phyloP scores from a whole-genome alignment of 2,888 invertebrate species.

The Standfussiana lucernea region DNA sequence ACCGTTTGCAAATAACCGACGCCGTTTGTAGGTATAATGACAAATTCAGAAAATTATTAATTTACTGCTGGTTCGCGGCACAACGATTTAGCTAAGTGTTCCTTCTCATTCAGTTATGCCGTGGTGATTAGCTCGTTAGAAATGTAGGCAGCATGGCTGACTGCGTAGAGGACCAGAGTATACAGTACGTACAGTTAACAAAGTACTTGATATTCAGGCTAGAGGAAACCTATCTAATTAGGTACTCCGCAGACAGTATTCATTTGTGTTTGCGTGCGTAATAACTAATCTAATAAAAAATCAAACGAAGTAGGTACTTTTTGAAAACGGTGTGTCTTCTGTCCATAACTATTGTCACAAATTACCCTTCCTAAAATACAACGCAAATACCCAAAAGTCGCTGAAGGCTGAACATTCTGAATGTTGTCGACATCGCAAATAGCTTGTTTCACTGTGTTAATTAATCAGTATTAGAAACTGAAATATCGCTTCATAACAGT shows the following conservation, averaged over 20 bases:
- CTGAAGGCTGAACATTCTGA: background rate
- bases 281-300: slow-evolving; percentile 4
- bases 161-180: too few species aligned
- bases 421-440: background rate
- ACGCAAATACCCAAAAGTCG: background rate
- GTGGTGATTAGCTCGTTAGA: background rate
- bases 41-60: background rate
- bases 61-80: background rate
- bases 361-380: background rate
- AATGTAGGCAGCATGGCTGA: background rate
- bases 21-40: too few species aligned
- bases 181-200: background rate
- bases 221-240: background rate
- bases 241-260: background rate
- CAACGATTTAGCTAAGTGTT: background rate
- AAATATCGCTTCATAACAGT: background rate
- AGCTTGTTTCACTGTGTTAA: background rate
- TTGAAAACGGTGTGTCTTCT: background rate
- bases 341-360: background rate
- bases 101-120: background rate
- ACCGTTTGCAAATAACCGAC: too few species aligned
- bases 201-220: background rate
- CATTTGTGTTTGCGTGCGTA: slow-evolving; percentile 2
- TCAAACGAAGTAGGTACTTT: background rate
- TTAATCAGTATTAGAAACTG: background rate